Conservation (phyloP, 1,140 invertebrate genomes). For the Lysiphlebus fabarum region DNA sequence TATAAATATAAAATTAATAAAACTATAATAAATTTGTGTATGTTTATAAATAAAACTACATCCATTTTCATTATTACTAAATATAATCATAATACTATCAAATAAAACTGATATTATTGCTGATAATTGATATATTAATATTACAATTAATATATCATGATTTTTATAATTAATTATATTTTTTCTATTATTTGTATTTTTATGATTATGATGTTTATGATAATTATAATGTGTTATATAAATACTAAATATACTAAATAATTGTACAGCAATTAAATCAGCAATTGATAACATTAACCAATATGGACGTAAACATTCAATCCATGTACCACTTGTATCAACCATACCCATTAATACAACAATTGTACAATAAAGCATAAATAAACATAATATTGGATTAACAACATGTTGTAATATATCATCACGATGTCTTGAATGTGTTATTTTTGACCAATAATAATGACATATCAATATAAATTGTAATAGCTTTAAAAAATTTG, state of each 20-base stretch:
- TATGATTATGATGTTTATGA: slow-evolving; percentile 50
- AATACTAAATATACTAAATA: slow-evolving; percentile 55
- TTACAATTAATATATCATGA: slow-evolving; percentile 57
- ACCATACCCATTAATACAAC: slow-evolving; percentile 55
- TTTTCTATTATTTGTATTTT: slow-evolving; percentile 31
- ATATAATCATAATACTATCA: slow-evolving; percentile 53
- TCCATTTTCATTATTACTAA: slow-evolving; percentile 52
- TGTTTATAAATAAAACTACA: slow-evolving; percentile 59
- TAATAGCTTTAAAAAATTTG: slow-evolving; percentile 55
- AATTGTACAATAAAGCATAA: slow-evolving; percentile 53
- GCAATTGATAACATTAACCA: slow-evolving; percentile 58
- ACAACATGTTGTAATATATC: slow-evolving; percentile 50
- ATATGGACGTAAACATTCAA: slow-evolving; percentile 59
- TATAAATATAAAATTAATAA: slow-evolving; percentile 50
- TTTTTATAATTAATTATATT: slow-evolving; percentile 45
- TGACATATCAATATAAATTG: slow-evolving; percentile 58
- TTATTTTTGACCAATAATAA: slow-evolving; percentile 57
- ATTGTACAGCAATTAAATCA: slow-evolving; percentile 57
- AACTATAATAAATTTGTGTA: slow-evolving; percentile 54
- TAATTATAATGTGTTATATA: slow-evolving; percentile 56
- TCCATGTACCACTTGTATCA: slow-evolving; percentile 51
- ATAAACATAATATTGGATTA: slow-evolving; percentile 45
- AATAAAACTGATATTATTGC: slow-evolving; percentile 54
- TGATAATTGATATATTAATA: slow-evolving; percentile 56
- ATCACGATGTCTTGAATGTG: slow-evolving; percentile 53